Percentiles rank a stretch among this genome's conserved stretches.
Conservation (phyloP, 2,797 vertebrate genomes). For the Leptatherina wallacei region DNA sequence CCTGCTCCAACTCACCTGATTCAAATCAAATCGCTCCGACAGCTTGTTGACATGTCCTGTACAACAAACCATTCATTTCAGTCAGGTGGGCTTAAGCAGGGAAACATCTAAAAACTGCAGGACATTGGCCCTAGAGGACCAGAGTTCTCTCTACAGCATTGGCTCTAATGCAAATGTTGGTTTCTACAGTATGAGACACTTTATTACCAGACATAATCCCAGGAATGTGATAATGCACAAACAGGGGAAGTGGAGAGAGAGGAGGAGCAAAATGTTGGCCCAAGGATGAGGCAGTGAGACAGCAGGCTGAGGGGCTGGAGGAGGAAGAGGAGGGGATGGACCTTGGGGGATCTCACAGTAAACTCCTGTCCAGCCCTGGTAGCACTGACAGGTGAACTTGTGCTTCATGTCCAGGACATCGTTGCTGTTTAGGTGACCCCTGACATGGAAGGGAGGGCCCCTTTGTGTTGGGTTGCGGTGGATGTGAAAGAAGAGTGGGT, state of each 20-base stretch:
- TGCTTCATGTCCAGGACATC: conserved; percentile 86
- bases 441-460: conserved; percentile 77
- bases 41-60: too few relatives aligned
- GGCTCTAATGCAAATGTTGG: background rate
- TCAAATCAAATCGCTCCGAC: too few relatives aligned
- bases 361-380: conserved; percentile 88
- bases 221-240: conserved; percentile 77
- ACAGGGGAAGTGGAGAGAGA: conserved; percentile 77
- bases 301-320: conserved; percentile 10
- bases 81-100: too few relatives aligned
- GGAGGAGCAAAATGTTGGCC: conserved; percentile 51
- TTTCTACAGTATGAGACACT: conserved; percentile 74
- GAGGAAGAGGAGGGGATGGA: background rate
- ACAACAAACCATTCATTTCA: too few relatives aligned
- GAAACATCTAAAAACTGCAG: too few relatives aligned
- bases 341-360: conserved; percentile 87
- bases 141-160: too few relatives aligned
- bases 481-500: conserved; percentile 84
- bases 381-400: conserved; percentile 91
- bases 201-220: conserved; percentile 78
- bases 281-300: conserved; percentile 25
- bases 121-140: too few relatives aligned
- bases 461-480: conserved; percentile 32
- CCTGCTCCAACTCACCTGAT: too few relatives aligned
- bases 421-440: conserved; percentile 77